Conservation (phyloP, 2,797 vertebrate species). For the Okamejei kenojei region DNA sequence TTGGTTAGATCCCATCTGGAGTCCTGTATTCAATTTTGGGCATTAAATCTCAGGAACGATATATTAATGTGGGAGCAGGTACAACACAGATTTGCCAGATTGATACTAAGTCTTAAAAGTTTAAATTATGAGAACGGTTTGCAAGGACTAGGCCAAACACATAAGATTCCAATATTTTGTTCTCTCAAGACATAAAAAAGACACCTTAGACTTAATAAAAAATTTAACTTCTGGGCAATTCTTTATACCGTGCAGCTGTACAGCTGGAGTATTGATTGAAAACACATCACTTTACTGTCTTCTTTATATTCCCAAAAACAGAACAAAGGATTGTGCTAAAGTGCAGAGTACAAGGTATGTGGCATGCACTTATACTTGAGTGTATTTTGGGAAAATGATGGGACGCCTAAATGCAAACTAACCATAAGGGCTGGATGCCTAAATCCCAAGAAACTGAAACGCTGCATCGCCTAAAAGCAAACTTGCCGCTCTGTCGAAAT, state of each 20-base stretch:
- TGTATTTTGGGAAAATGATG: neutral
- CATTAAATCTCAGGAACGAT: neutral
- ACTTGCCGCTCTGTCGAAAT: too few relatives aligned
- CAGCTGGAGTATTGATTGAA: neutral
- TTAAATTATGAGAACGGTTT: neutral
- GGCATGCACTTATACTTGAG: neutral
- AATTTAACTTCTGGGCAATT: neutral
- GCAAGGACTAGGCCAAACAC: neutral
- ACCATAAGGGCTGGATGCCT: too few relatives aligned
- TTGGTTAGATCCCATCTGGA: neutral
- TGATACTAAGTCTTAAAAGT: neutral
- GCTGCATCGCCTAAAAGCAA: too few relatives aligned
- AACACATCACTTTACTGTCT: neutral
- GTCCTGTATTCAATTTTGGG: neutral
- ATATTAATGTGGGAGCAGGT: neutral
- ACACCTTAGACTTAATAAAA: neutral
- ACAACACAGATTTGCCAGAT: neutral
- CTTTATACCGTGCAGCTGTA: neutral
- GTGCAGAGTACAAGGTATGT: neutral
- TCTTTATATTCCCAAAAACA: neutral
- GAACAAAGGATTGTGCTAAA: neutral
- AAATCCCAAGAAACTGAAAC: too few relatives aligned
- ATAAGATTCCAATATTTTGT: neutral
- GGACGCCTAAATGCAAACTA: too few relatives aligned
- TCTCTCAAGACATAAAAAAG: neutral